Evolutionary conservation across 2,797 vertebrate species (phyloP).

Genomic region (Enteromius radiatus): DNA sequence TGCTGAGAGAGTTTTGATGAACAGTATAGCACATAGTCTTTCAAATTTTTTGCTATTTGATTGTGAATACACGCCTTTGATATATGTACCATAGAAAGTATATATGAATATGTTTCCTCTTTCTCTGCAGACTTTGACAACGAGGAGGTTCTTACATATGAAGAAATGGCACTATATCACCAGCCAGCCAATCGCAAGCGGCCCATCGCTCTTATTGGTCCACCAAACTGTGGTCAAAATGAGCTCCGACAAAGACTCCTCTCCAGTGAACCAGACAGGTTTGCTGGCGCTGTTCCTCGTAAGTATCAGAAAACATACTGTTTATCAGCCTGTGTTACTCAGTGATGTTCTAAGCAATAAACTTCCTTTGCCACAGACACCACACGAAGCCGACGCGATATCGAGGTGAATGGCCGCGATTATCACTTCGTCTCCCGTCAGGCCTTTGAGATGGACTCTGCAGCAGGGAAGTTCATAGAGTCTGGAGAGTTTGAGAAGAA

Average conservation of each 20-base stretch:
- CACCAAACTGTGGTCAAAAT: constrained; percentile 90
- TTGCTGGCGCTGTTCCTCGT: constrained; percentile 92
- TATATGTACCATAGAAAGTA: background rate
- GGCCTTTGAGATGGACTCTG: constrained; percentile 88
- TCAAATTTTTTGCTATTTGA: background rate
- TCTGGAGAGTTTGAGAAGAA: constrained; percentile 97
- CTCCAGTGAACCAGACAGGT: constrained; percentile 88
- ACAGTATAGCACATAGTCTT: background rate
- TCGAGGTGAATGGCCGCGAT: constrained; percentile 89
- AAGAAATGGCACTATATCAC: constrained; percentile 98
- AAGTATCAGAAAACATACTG: constrained; percentile 63
- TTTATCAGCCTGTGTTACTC: constrained; percentile 12
- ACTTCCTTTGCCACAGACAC: constrained; percentile 80
- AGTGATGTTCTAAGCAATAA: background rate
- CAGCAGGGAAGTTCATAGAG: constrained; percentile 93
- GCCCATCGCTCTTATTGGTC: constrained; percentile 92
- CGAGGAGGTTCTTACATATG: constrained; percentile 95
- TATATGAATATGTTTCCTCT: too few relatives aligned
- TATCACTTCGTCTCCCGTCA: constrained; percentile 95
- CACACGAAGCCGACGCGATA: constrained; percentile 88
- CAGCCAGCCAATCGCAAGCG: constrained; percentile 96
- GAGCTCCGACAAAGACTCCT: constrained; percentile 90
- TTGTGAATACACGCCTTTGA: background rate
- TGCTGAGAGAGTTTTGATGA: background rate
- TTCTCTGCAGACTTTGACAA: constrained; percentile 85